Evolutionary conservation across 2,888 invertebrate species (phyloP).

Genomic region (Therioaphis trifolii): DNA sequence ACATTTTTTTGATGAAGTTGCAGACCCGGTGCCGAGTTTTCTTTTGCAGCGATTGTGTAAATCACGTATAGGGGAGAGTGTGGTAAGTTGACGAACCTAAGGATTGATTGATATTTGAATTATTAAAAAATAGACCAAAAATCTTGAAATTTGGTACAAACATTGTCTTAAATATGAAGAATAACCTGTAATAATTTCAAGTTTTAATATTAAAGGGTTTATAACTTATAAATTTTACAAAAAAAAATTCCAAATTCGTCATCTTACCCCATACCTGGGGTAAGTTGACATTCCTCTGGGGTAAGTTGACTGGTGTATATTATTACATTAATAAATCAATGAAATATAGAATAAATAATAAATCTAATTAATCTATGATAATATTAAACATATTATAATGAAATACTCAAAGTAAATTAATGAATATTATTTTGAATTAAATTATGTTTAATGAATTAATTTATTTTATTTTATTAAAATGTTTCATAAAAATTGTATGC

Average conservation of each 20-base stretch:
- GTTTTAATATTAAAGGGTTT: background rate
- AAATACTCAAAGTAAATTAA: too few species aligned
- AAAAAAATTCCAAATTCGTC: too few species aligned
- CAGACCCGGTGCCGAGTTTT: slow-evolving; percentile 27
- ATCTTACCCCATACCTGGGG: background rate
- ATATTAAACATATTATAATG: background rate
- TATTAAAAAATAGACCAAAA: background rate
- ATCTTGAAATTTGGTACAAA: background rate
- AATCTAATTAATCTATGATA: slow-evolving; percentile 17
- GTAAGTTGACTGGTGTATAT: background rate
- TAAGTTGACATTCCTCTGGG: too few species aligned
- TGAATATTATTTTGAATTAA: too few species aligned
- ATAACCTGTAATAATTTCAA: background rate
- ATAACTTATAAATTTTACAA: too few species aligned
- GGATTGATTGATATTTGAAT: background rate
- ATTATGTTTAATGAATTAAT: background rate
- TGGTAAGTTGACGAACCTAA: background rate
- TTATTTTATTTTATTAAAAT: slow-evolving; percentile 5
- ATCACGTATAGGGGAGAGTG: too few species aligned
- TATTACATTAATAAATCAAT: slow-evolving; percentile 16
- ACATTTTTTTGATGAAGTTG: slow-evolving; percentile 4
- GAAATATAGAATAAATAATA: background rate
- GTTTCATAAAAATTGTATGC: background rate
- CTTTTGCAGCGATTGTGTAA: slow-evolving; percentile 33
- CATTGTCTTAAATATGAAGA: background rate